These are phyloP conservation scores for Rhea americana DNA, from an alignment of 2,113 vertebrate genomes.

Conservation along the genomic window DNA sequence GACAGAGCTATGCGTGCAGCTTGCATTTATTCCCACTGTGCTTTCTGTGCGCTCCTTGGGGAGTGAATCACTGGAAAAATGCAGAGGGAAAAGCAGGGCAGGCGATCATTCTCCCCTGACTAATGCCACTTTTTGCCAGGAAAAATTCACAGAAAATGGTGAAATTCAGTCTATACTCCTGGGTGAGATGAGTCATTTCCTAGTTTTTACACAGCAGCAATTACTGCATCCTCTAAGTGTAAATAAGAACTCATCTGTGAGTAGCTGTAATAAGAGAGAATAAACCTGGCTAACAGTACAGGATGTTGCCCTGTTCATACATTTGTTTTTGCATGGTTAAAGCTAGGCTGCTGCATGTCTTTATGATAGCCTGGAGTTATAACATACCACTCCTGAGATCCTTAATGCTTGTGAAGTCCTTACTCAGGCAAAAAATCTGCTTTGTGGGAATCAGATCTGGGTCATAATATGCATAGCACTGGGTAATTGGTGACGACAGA, in stretches of 20 bases:
- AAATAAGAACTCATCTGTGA: neutral
- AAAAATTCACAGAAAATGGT: neutral
- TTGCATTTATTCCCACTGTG: neutral
- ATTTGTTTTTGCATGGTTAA: neutral
- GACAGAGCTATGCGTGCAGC: accelerated
- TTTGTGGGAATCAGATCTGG: neutral
- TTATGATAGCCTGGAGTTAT: neutral
- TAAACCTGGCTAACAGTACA: neutral
- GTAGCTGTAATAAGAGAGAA: neutral
- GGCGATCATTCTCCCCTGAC: neutral
- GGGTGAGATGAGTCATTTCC: neutral
- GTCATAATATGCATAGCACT: neutral
- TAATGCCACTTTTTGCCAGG: neutral
- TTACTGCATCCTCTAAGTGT: neutral
- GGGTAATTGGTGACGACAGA: neutral
- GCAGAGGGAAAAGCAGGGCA: neutral
- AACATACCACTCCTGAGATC: neutral
- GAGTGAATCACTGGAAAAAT: neutral
- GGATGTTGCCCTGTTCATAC: neutral
- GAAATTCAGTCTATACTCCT: neutral
- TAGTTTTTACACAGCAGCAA: neutral
- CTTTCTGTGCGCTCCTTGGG: accelerated
- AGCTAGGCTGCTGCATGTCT: neutral
- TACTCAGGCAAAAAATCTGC: neutral
- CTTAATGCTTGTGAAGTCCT: neutral